Percentiles rank a stretch among this genome's conserved stretches.
Conservation (phyloP, 37 sponge, comb jelly and placozoan species). For the Agelas oroides region DNA sequence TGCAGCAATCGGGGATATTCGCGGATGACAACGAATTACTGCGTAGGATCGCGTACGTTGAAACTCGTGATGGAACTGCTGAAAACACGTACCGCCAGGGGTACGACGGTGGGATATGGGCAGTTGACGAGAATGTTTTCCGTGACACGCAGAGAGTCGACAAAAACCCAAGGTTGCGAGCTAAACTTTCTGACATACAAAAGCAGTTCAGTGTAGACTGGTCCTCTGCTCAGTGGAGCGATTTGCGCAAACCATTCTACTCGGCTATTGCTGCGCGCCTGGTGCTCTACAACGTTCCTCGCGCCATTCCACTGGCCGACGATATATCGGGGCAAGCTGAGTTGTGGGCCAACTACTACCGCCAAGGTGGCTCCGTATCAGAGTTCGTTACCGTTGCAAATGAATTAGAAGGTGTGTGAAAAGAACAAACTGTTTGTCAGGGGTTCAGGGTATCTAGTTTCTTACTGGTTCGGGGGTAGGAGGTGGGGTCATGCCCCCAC, state of each 20-base stretch:
- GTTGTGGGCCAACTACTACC: conserved; percentile 58
- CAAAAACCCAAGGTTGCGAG: conserved; percentile 9
- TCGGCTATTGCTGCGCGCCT: conserved; percentile 63
- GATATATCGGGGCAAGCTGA: conserved; percentile 48
- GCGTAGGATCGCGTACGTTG: conserved; percentile 27
- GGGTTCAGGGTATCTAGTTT: too few species aligned
- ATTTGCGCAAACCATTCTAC: conserved; percentile 54
- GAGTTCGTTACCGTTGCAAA: too few species aligned
- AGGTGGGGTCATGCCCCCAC: too few species aligned
- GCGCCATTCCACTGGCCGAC: conserved; percentile 24
- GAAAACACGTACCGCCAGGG: conserved; percentile 32
- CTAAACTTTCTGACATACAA: conserved; percentile 18
- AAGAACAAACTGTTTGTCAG: too few species aligned
- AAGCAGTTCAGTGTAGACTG: conserved; percentile 38
- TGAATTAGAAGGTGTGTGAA: too few species aligned
- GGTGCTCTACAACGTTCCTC: conserved; percentile 17
- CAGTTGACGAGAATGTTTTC: conserved; percentile 32
- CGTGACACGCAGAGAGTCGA: conserved; percentile 12
- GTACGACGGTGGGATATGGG: conserved; percentile 74
- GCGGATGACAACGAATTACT: conserved; percentile 23
- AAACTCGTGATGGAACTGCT: conserved; percentile 47
- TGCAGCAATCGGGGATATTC: too few species aligned
- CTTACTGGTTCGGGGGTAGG: too few species aligned
- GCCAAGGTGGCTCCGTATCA: not conserved
- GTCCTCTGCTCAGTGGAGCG: conserved; percentile 31